Percentiles rank a stretch among this genome's conserved stretches.
Conservation (phyloP, 2,797 vertebrate genomes). For the Anguilla obscura region DNA sequence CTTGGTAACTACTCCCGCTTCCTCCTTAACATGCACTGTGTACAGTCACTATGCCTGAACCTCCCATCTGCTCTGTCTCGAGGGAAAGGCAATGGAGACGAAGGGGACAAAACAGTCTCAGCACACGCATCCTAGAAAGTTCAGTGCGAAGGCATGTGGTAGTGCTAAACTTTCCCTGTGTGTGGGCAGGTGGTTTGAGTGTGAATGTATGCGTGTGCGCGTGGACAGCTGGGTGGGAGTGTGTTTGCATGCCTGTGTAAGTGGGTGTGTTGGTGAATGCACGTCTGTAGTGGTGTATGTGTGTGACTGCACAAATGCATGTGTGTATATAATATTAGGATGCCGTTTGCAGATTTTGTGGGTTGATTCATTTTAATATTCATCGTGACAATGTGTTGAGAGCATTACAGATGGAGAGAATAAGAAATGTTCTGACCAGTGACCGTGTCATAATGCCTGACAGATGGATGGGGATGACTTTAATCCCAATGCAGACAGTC, state of each 20-base stretch:
- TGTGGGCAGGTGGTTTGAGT: neutral
- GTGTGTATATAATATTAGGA: neutral
- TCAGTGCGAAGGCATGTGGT: neutral
- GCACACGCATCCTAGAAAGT: neutral
- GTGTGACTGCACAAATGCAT: neutral
- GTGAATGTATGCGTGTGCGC: neutral
- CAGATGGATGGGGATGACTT: conserved; percentile 53
- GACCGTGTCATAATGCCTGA: conserved; percentile 38
- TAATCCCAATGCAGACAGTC: conserved; percentile 49
- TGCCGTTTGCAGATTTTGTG: neutral
- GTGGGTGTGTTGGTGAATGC: neutral
- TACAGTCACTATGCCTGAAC: neutral
- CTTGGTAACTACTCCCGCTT: conserved; percentile 75
- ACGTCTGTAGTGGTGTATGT: neutral
- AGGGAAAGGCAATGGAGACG: neutral
- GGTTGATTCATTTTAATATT: conserved; percentile 15
- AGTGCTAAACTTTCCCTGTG: neutral
- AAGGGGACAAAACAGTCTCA: neutral
- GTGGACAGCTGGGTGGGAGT: neutral
- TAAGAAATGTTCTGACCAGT: conserved; percentile 29
- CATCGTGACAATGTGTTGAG: neutral
- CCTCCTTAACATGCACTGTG: neutral
- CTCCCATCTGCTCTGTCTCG: neutral
- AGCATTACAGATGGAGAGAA: conserved; percentile 3
- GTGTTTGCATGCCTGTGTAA: neutral